Evolutionary conservation across 2,888 invertebrate species (phyloP).

Genomic region (Apoderus coryli): DNA sequence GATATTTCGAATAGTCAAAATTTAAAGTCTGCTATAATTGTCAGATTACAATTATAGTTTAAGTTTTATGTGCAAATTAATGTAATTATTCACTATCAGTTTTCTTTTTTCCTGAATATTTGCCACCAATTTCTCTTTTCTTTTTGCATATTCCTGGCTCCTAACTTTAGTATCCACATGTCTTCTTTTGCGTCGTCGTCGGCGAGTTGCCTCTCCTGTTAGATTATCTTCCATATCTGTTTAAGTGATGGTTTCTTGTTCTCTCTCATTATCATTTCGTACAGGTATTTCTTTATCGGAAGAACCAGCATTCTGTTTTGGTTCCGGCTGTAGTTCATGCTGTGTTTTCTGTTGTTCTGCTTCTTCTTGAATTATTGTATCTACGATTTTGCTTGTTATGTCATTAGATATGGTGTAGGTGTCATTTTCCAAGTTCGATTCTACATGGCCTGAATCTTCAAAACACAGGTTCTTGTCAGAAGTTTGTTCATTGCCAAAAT

Average conservation of each 20-base stretch:
- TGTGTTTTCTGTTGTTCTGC: no score
- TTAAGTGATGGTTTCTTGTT: background rate
- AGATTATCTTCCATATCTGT: slow-evolving; percentile 1
- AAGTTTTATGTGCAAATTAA: no score
- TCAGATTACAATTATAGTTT: no score
- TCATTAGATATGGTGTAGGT: background rate
- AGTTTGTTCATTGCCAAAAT: slow-evolving; percentile 1
- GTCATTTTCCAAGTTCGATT: slow-evolving; percentile 2
- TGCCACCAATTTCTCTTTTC: slow-evolving; percentile 9
- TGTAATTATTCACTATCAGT: slow-evolving; percentile 1
- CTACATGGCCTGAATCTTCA: background rate
- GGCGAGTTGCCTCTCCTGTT: no score
- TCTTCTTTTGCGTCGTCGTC: slow-evolving; percentile 1
- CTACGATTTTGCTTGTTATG: background rate
- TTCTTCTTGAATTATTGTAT: background rate
- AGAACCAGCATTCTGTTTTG: slow-evolving; percentile 1
- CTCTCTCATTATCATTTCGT: no score
- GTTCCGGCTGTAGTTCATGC: no score
- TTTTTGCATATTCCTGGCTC: slow-evolving; percentile 7
- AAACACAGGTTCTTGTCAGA: background rate
- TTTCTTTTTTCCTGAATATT: slow-evolving; percentile 10
- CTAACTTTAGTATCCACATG: slow-evolving; percentile 4
- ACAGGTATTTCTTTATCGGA: no score
- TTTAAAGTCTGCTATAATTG: no score
- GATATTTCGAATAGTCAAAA: no score